Percentiles rank a stretch among this genome's conserved stretches.
Evolutionary conservation across 2,797 vertebrate species (phyloP).

Genomic region (Triplophysa yarkandensis): DNA sequence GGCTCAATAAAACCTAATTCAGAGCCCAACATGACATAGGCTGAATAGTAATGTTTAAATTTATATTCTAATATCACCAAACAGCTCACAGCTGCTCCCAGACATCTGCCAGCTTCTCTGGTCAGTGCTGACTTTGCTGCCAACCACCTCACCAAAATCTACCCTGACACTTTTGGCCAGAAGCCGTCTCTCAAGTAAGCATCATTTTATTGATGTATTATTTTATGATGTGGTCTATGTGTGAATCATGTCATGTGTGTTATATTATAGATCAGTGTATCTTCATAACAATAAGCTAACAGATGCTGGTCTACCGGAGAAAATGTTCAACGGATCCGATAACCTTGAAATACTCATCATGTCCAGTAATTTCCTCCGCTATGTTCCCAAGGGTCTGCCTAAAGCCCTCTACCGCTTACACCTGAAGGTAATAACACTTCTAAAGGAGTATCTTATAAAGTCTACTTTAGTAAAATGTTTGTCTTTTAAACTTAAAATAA

Average conservation of each 20-base stretch:
- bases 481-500: not conserved
- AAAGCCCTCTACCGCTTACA: conserved; percentile 87
- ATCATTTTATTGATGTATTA: not conserved
- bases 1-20: not conserved
- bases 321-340: conserved; percentile 89
- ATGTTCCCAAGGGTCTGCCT: conserved; percentile 89
- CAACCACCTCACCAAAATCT: conserved; percentile 92
- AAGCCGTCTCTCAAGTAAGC: conserved; percentile 90
- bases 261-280: conserved; percentile 88
- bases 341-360: conserved; percentile 92
- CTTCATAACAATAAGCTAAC: conserved; percentile 97
- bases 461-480: too few species aligned
- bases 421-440: conserved; percentile 80
- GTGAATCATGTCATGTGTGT: not conserved
- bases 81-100: conserved; percentile 89
- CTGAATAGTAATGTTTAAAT: too few species aligned
- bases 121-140: conserved; percentile 96
- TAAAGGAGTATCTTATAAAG: too few species aligned
- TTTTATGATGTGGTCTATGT: conserved; percentile 2
- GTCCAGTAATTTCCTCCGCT: conserved; percentile 95
- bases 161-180: conserved; percentile 91
- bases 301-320: conserved; percentile 87
- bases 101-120: conserved; percentile 86
- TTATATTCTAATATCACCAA: not conserved
- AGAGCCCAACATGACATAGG: not conserved